Percentiles rank a stretch among this genome's conserved stretches.
Conservation (phyloP, 2,888 invertebrate genomes). For the Nebria brevicollis region DNA sequence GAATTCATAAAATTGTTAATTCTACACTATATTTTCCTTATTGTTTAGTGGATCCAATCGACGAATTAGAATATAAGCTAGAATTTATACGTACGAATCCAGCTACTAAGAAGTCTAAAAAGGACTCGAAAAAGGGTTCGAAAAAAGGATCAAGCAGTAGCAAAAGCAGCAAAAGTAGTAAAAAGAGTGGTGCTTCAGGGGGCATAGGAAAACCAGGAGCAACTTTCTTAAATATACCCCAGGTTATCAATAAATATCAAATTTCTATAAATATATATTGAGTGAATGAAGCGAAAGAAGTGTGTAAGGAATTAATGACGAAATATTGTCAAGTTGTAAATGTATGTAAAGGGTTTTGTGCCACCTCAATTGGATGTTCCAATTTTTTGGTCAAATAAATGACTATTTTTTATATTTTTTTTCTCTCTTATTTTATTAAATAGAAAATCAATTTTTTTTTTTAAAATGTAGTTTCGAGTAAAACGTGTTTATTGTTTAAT, state of each 20-base stretch:
- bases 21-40: background rate
- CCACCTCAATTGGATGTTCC: too few species aligned
- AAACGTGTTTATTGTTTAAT: too few species aligned
- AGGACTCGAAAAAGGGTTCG: constrained; percentile 37
- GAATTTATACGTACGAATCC: constrained; percentile 28
- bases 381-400: too few species aligned
- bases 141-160: constrained; percentile 21
- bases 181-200: constrained; percentile 33
- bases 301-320: too few species aligned
- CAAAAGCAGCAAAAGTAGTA: constrained; percentile 16
- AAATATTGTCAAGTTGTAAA: too few species aligned
- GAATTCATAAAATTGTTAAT: background rate
- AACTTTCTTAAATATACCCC: constrained; percentile 55
- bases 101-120: constrained; percentile 5
- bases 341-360: too few species aligned
- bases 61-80: constrained; percentile 34
- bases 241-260: constrained; percentile 28
- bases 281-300: too few species aligned
- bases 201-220: constrained; percentile 46
- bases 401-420: too few species aligned
- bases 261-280: too few species aligned
- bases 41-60: constrained; percentile 16
- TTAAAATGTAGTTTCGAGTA: too few species aligned
- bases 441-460: too few species aligned
- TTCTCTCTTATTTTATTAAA: too few species aligned